A percentile compares a stretch with the other conserved stretches of the same genome.
Conservation (phyloP, 2,797 vertebrate genomes). For the Cryptoprocta ferox region DNA sequence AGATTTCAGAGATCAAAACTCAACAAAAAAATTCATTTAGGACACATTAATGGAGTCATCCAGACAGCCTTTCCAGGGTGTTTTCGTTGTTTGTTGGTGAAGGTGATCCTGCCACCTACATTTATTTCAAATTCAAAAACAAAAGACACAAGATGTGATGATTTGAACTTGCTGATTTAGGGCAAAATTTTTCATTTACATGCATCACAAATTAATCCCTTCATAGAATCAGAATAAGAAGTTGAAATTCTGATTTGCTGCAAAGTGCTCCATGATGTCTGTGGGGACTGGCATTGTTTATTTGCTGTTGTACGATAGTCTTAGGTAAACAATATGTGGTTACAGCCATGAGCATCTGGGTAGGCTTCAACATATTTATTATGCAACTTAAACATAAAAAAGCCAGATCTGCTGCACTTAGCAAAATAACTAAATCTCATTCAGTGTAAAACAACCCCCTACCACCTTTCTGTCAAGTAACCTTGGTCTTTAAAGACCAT, state of each 20-base stretch:
- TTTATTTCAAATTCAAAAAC: conserved; percentile 67
- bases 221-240: conserved; percentile 74
- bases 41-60: background rate
- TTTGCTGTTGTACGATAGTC: conserved; percentile 77
- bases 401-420: conserved; percentile 56
- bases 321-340: conserved; percentile 80
- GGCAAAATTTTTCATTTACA: conserved; percentile 76
- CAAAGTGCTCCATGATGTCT: conserved; percentile 76
- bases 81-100: conserved; percentile 49
- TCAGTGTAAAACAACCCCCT: conserved; percentile 58
- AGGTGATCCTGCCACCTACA: conserved; percentile 31
- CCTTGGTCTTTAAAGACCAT: conserved; percentile 72
- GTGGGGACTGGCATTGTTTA: conserved; percentile 75
- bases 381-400: conserved; percentile 78
- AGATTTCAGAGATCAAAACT: conserved; percentile 36
- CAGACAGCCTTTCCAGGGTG: background rate
- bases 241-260: conserved; percentile 67
- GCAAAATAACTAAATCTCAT: conserved; percentile 67
- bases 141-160: conserved; percentile 66
- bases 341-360: conserved; percentile 77
- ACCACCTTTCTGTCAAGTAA: conserved; percentile 76
- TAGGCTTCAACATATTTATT: conserved; percentile 75
- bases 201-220: conserved; percentile 77
- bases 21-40: background rate
- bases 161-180: conserved; percentile 78